Evolutionary conservation across 2,113 vertebrate genomes (phyloP), one percentile per base, ranked within the genome.

Genomic region (Hippoglossus stenolepis): DNA sequence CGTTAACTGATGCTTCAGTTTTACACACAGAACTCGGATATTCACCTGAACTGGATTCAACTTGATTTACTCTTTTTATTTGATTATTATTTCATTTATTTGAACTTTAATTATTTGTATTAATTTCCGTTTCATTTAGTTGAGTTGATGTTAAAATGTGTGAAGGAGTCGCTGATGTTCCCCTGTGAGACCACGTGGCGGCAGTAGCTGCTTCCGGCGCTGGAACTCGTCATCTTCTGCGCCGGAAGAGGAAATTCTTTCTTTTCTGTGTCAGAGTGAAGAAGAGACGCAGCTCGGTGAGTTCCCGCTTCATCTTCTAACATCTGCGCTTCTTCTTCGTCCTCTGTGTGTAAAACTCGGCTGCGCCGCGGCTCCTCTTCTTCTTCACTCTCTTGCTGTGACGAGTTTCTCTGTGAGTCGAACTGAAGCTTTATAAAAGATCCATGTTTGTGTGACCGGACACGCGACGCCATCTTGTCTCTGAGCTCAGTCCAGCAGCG

Each of bases 191-290:
- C 87, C 91, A 40, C 75, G n/a, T 20, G 75, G 63, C 0, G 83
- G 87, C 85, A 62, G 79, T 31, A 58, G 10, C 15, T 28, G 4
- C 0, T 71, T 78, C 84, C 85, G 85, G 83, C 47, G 45, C 65
- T 40, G 59, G 13, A 45, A 10, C 0, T 17, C 23, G 2, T 92
- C 71, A 90, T 83, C 66, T 91, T 79, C 61, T 35, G 35, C 57
- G 75, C 91, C 92, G 93, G 91, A 89, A 88, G 84, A 84, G 72
- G 57, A 92, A 88, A 2, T 6, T 87, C 86, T 51, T 86, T 92
- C 91, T 91, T 95, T 95, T 95, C 91, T 91, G 92, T 93, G 93
- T 92, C 90, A 90, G 86, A 91, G 85, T 76, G 20, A 45, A 3
- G 21, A 65, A 88, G 82, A 94, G 82, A 91, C 77, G 53, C 75